phyloP scores from a whole-genome alignment of 2,888 invertebrate species.

The Lampropteryx suffumata region DNA sequence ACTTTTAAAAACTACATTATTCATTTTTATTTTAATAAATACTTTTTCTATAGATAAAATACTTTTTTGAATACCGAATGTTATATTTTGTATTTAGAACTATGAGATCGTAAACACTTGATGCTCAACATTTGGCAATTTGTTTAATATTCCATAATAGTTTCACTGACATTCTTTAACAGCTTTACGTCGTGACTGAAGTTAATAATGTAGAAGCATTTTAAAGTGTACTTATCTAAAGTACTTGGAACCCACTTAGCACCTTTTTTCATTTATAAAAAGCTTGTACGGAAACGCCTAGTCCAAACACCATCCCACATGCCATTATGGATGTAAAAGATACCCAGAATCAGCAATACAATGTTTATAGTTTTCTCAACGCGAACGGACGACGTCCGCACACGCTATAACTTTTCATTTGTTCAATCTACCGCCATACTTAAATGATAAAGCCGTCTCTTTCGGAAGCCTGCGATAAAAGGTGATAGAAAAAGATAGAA shows the following conservation, averaged over 20 bases:
- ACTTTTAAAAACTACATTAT: too few species aligned
- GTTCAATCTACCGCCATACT: constrained; percentile 19
- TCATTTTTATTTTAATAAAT: too few species aligned
- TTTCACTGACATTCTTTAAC: not conserved
- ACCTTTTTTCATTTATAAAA: constrained; percentile 23
- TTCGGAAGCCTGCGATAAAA: constrained; percentile 16
- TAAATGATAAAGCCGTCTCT: constrained; percentile 10
- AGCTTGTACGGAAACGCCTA: constrained; percentile 3
- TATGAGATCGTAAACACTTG: too few species aligned
- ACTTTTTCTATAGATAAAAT: too few species aligned
- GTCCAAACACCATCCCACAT: not conserved
- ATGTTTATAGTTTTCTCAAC: not conserved
- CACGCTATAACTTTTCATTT: not conserved
- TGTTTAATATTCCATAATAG: too few species aligned
- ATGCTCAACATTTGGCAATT: too few species aligned
- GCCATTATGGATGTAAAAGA: constrained; percentile 10
- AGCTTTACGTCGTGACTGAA: not conserved
- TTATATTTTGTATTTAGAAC: too few species aligned
- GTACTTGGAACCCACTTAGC: constrained; percentile 17
- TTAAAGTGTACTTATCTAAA: not conserved
- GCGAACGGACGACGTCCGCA: too few species aligned
- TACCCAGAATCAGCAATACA: not conserved
- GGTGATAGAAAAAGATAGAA: constrained; percentile 18
- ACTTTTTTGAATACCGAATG: too few species aligned
- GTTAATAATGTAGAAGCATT: not conserved